Conservation (phyloP, 2,888 invertebrate species). For the Rhimphoctona megacephalus region DNA sequence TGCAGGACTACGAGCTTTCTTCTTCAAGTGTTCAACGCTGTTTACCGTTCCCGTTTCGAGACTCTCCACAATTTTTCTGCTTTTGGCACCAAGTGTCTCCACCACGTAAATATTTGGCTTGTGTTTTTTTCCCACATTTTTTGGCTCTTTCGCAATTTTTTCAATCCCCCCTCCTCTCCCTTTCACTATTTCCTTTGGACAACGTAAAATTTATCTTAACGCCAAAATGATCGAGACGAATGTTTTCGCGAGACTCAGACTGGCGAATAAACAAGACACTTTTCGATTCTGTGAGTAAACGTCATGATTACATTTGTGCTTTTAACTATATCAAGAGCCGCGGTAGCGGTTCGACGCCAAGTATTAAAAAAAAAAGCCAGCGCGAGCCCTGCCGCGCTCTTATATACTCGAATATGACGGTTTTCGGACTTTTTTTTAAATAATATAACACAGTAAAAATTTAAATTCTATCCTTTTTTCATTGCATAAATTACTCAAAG, state of each 20-base stretch:
- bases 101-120: conserved; percentile 58
- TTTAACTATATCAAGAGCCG: no score
- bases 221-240: conserved; percentile 18
- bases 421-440: no score
- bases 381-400: no score
- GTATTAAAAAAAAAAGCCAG: no score
- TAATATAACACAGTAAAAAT: no score
- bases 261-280: not conserved
- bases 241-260: not conserved
- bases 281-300: not conserved
- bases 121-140: conserved; percentile 38
- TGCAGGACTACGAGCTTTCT: conserved; percentile 51
- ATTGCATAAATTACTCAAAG: no score
- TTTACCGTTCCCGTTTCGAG: conserved; percentile 60
- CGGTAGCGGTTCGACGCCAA: no score
- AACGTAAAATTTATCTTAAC: conserved; percentile 29
- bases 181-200: not conserved
- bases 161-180: not conserved
- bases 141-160: conserved; percentile 20
- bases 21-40: conserved; percentile 60
- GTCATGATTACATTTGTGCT: not conserved
- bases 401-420: no score
- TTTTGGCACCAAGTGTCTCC: conserved; percentile 61
- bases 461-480: no score
- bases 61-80: conserved; percentile 50